phyloP scores from a whole-genome alignment of 2,797 vertebrate species.

The Syngnathus acus region DNA sequence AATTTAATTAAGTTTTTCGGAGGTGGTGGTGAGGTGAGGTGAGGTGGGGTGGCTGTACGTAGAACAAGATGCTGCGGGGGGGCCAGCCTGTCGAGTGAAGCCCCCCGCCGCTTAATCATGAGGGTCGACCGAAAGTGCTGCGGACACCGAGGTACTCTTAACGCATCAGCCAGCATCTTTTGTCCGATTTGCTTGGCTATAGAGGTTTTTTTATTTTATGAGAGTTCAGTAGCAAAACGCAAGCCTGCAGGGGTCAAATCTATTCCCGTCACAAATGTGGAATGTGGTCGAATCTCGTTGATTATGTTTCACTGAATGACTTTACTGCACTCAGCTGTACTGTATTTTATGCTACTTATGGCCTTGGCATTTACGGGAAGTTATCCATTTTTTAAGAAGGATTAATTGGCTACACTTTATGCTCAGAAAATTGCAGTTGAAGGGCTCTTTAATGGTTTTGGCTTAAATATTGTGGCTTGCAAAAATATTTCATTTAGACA shows the following conservation, averaged over 20 bases:
- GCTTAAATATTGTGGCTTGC: background rate
- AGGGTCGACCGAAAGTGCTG: slow-evolving; percentile 68
- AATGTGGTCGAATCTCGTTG: background rate
- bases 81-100: slow-evolving; percentile 49
- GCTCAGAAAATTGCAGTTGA: background rate
- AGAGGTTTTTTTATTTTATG: background rate
- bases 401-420: background rate
- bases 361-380: background rate
- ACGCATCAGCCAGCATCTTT: background rate
- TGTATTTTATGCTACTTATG: background rate
- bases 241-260: background rate
- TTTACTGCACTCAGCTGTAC: background rate
- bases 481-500: background rate
- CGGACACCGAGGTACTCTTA: slow-evolving; percentile 7
- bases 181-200: background rate
- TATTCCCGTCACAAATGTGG: slow-evolving; percentile 2
- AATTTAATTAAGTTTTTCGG: slow-evolving; percentile 82
- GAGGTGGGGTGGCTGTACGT: background rate
- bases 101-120: slow-evolving; percentile 50
- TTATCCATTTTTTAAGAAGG: background rate
- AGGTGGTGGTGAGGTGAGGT: background rate
- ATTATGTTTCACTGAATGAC: background rate
- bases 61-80: slow-evolving; percentile 21
- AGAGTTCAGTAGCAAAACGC: background rate
- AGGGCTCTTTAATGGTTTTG: background rate